A percentile compares a stretch with the other conserved stretches of the same genome.
These are phyloP conservation scores for Chrysotoxum bicinctum DNA, from an alignment of 2,888 invertebrate species.

Conservation along the genomic window DNA sequence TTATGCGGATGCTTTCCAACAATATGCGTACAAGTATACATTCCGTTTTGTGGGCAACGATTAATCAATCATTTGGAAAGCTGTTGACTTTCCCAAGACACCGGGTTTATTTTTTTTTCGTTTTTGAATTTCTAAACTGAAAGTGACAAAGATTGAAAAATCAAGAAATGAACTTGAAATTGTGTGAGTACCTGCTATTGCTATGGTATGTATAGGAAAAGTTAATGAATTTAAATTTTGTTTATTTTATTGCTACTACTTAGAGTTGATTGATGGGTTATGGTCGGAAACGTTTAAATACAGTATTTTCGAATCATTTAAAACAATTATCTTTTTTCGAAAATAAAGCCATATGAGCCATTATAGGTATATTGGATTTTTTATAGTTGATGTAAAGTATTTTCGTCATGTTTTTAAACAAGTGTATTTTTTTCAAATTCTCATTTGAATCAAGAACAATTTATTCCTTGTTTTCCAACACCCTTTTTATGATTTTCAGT, in stretches of 20 bases:
- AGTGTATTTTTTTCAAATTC: too few species aligned
- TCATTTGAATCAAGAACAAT: too few species aligned
- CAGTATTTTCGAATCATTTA: background rate
- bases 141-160: background rate
- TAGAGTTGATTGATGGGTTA: background rate
- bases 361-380: too few species aligned
- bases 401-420: too few species aligned
- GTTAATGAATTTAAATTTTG: background rate
- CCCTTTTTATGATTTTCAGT: too few species aligned
- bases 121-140: background rate
- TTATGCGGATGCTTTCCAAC: background rate
- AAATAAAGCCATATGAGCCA: too few species aligned
- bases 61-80: slow-evolving; percentile 20
- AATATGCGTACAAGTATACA: background rate
- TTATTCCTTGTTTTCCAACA: too few species aligned
- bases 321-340: too few species aligned
- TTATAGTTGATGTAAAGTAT: too few species aligned
- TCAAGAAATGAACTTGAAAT: background rate
- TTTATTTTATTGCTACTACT: background rate
- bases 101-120: background rate
- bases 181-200: background rate
- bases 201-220: background rate
- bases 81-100: background rate
- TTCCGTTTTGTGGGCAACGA: background rate
- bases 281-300: background rate